Conservation (phyloP, 2,888 invertebrate genomes). For the Euzophera pinguis region DNA sequence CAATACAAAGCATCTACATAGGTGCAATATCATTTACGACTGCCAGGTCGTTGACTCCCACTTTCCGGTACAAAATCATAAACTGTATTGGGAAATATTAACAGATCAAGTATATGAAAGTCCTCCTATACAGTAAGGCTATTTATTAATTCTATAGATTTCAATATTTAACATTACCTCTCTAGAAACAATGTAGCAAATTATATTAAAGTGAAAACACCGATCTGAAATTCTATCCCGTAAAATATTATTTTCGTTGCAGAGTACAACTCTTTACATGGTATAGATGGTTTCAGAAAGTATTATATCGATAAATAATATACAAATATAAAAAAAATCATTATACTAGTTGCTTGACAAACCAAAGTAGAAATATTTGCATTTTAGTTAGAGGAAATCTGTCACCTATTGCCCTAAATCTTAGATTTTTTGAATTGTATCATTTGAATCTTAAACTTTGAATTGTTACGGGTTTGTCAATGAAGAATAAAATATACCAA, state of each 20-base stretch:
- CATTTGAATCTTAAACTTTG: background rate
- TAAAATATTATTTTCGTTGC: constrained; percentile 35
- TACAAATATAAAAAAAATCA: constrained; percentile 8
- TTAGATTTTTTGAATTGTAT: background rate
- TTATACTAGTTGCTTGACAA: constrained; percentile 19
- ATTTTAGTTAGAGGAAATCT: background rate
- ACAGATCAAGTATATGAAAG: constrained; percentile 41
- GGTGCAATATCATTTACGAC: constrained; percentile 52
- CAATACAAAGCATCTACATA: constrained; percentile 72
- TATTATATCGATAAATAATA: constrained; percentile 21
- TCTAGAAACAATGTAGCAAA: constrained; percentile 67
- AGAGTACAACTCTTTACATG: constrained; percentile 38
- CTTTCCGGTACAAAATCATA: constrained; percentile 68
- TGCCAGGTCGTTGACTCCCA: constrained; percentile 42
- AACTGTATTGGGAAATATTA: constrained; percentile 52
- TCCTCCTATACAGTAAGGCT: constrained; percentile 58
- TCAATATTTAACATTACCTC: constrained; percentile 64
- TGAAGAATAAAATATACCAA: constrained; percentile 19
- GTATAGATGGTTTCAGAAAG: constrained; percentile 20
- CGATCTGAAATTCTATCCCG: constrained; percentile 43
- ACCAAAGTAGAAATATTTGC: constrained; percentile 13
- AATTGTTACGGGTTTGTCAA: constrained; percentile 26
- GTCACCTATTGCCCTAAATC: background rate
- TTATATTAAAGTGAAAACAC: constrained; percentile 58
- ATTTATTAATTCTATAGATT: constrained; percentile 61